These are phyloP conservation scores for Syngnathus floridae DNA, from an alignment of 2,113 vertebrate genomes.

Conservation along the genomic window DNA sequence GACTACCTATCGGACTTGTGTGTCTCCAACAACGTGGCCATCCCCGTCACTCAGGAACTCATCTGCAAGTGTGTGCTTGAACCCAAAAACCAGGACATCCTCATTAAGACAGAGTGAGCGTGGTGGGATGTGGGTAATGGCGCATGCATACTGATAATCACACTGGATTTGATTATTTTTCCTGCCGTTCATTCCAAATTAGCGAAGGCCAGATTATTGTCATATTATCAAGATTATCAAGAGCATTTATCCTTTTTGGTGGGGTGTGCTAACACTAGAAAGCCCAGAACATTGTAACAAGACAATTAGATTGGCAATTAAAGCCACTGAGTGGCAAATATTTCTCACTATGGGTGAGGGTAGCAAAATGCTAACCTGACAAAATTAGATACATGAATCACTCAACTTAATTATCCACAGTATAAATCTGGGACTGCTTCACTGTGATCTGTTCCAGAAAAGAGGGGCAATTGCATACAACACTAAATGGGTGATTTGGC, in stretches of 20 bases:
- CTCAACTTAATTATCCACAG: too few relatives aligned
- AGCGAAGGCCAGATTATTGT: background rate
- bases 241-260: background rate
- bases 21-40: constrained; percentile 94
- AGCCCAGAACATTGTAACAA: too few relatives aligned
- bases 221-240: background rate
- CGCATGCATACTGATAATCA: background rate
- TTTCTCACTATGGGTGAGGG: too few relatives aligned
- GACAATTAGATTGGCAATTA: too few relatives aligned
- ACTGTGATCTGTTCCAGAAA: too few relatives aligned
- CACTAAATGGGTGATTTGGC: too few relatives aligned
- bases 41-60: constrained; percentile 95
- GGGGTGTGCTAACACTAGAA: background rate
- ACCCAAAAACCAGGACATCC: constrained; percentile 92
- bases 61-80: constrained; percentile 98
- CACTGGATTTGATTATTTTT: background rate
- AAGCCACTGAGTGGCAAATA: too few relatives aligned
- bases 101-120: constrained; percentile 92
- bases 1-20: constrained; percentile 97
- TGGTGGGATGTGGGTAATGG: background rate
- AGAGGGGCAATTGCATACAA: too few relatives aligned
- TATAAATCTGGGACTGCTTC: too few relatives aligned
- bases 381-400: too few relatives aligned
- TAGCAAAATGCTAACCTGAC: too few relatives aligned
- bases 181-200: too few relatives aligned